A percentile compares a stretch with the other conserved stretches of the same genome.
Evolutionary conservation across 2,113 vertebrate genomes (phyloP).

Genomic region (Pollimyrus isidori): DNA sequence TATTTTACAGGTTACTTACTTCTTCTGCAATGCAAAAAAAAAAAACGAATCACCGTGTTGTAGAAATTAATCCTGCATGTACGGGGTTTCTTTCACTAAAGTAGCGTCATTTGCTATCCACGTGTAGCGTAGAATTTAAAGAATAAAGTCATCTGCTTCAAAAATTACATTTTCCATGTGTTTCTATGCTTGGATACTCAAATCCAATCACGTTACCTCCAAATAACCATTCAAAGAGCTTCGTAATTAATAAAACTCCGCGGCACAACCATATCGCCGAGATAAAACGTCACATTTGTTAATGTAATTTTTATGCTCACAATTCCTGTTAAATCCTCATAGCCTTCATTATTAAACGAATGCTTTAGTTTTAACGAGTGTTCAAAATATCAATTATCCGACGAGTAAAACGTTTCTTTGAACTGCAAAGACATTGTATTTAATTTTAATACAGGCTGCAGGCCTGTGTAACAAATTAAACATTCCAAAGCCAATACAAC

Average conservation of each 20-base stretch:
- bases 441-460: background rate
- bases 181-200: constrained; percentile 11
- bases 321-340: background rate
- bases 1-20: background rate
- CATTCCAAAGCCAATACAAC: background rate
- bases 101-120: constrained; percentile 8
- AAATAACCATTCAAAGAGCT: constrained; percentile 7
- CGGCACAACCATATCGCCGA: no score
- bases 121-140: constrained; percentile 15
- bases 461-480: background rate
- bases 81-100: background rate
- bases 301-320: background rate
- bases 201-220: constrained; percentile 14
- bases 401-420: background rate
- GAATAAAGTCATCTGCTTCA: constrained; percentile 10
- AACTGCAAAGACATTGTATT: background rate
- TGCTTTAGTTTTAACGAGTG: background rate
- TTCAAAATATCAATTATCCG: background rate
- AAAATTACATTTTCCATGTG: constrained; percentile 27
- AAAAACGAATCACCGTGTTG: background rate
- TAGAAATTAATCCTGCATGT: background rate
- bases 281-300: background rate
- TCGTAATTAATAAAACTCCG: constrained; percentile 8
- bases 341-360: background rate
- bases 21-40: background rate